A percentile compares a stretch with the other conserved stretches of the same genome.
Evolutionary conservation across 2,113 vertebrate species (phyloP).

Genomic region (Urocitellus parryii): DNA sequence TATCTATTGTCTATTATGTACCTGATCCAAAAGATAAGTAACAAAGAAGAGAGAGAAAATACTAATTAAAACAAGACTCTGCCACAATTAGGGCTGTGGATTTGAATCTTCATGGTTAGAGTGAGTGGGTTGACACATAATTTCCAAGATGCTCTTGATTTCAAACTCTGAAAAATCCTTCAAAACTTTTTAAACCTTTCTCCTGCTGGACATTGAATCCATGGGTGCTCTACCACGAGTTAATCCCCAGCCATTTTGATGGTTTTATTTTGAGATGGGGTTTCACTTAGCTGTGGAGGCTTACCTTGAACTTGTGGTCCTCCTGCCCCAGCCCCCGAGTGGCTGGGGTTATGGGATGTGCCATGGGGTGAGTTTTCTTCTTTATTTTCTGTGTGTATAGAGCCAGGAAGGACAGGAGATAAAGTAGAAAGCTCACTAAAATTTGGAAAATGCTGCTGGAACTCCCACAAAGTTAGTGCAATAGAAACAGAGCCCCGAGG

Average conservation of each 20-base stretch:
- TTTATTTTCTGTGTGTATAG: constrained; percentile 1
- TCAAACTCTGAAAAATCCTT: not conserved
- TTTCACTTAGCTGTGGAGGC: no score
- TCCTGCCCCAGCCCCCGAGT: no score
- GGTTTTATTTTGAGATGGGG: no score
- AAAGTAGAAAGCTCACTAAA: not conserved
- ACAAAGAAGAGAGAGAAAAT: not conserved
- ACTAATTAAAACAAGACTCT: not conserved
- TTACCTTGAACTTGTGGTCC: no score
- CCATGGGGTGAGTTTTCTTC: not conserved
- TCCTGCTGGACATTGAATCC: no score
- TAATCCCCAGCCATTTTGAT: no score
- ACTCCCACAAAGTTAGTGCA: not conserved
- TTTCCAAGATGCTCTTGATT: not conserved
- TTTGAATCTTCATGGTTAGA: not conserved
- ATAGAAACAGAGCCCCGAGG: not conserved
- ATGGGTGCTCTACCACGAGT: no score
- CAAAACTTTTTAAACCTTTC: not conserved
- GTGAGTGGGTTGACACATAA: not conserved
- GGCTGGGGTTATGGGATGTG: no score
- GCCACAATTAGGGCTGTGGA: not conserved
- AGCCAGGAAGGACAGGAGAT: not conserved
- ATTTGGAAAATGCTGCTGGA: not conserved
- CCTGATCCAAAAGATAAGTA: not conserved
- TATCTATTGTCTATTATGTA: not conserved